Base-by-base conservation (phyloP, 2,888 invertebrate genomes). In the Hydroisotoma schaefferi region DNA sequence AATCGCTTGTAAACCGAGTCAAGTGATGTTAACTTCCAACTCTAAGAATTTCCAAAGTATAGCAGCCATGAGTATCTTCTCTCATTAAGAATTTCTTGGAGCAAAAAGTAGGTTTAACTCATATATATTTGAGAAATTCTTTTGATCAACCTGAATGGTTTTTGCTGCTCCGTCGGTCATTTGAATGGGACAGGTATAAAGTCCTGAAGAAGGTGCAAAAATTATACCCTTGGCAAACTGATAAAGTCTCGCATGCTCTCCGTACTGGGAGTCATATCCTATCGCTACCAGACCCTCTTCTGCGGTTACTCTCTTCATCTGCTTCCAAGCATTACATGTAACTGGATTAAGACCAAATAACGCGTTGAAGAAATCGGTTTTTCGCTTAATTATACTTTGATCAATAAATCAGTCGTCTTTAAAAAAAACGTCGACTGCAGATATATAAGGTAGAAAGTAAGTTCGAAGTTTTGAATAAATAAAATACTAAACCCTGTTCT, bases 121-220 rank as follows among this genome's bases (percentile, higher is more conserved):
- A 15, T 33, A 33, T 33, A 33, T 33, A 33, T 6, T 27, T 33
- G 18, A 26, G 26, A 10, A 49, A 65, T 8, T 46, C 27, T 18
- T n/a, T 26, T 18, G 38, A 23, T 44, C 37, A 59, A 77, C 79
- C 74, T 78, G 76, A 23, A 81, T 74, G 6, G 79, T 77, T 72
- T 79, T 80, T 1, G 81, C 81, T 47, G 82, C 82, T 49, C 82
- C 82, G 73, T 82, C 82, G 8, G 82, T 82, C 82, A 82, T 82
- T 2, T 82, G 82, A 47, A 83, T 74, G 1, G 82, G 82, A 73
- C 82, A 83, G 15, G 78, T 76, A 67, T 78, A 81, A 27, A 83
- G 74, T 1, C 82, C 82, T 5, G 81, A 78, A 0, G 80, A 79
- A 2, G 82, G 78, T 5, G 75, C 72, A 73, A 77, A 82, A 43